Evolutionary conservation across 2,888 invertebrate species (phyloP).

Genomic region (Theretra japonica): DNA sequence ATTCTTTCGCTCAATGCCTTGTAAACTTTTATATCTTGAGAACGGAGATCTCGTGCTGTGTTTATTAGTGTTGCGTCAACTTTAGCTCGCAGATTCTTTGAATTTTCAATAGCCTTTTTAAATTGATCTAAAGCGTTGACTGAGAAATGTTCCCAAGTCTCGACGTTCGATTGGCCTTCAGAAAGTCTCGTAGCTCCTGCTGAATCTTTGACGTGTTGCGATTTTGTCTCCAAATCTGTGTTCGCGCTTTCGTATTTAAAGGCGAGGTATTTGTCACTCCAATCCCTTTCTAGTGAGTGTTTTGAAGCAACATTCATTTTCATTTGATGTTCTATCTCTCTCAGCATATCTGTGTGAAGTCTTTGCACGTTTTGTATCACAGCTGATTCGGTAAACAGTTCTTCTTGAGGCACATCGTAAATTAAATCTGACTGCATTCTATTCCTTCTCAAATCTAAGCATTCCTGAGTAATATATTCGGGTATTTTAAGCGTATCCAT

Average conservation of each 20-base stretch:
- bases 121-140: constrained; percentile 89
- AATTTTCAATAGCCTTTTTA: constrained; percentile 89
- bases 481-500: constrained; percentile 69
- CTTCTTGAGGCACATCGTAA: constrained; percentile 90
- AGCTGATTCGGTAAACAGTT: constrained; percentile 89
- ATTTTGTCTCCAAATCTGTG: constrained; percentile 88
- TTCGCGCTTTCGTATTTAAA: constrained; percentile 90
- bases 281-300: constrained; percentile 92
- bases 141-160: constrained; percentile 93
- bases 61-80: constrained; percentile 90
- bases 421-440: constrained; percentile 90
- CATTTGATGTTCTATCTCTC: constrained; percentile 88
- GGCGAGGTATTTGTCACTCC: constrained; percentile 94
- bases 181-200: constrained; percentile 92
- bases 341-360: constrained; percentile 86
- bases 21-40: constrained; percentile 92
- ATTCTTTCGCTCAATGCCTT: constrained; percentile 89
- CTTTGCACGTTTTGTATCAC: constrained; percentile 88
- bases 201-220: constrained; percentile 89
- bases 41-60: constrained; percentile 90
- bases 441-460: constrained; percentile 87
- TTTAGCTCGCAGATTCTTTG: constrained; percentile 88
- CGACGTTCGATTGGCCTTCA: constrained; percentile 92
- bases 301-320: constrained; percentile 90
- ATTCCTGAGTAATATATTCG: constrained; percentile 86